Conservation (phyloP, 2,888 invertebrate genomes). For the Dynastes grantii region DNA sequence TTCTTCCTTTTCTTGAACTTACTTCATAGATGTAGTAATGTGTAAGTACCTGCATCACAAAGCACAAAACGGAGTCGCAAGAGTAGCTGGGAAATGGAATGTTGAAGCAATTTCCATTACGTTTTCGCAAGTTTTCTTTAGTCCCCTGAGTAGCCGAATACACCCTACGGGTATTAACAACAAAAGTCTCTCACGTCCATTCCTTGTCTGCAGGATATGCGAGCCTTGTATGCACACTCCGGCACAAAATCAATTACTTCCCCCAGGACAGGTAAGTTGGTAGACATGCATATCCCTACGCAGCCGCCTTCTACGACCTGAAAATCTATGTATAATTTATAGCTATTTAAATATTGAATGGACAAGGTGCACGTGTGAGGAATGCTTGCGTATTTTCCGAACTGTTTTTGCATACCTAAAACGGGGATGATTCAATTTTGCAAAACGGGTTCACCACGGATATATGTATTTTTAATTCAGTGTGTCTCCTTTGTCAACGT, state of each 20-base stretch:
- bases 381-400: slow-evolving; percentile 20
- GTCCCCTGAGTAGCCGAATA: slow-evolving; percentile 32
- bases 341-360: slow-evolving; percentile 48
- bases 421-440: slow-evolving; percentile 14
- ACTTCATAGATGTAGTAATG: neutral
- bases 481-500: neutral
- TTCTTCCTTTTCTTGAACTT: too few species aligned
- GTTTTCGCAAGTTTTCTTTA: slow-evolving; percentile 39
- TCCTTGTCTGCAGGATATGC: slow-evolving; percentile 34
- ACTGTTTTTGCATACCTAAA: slow-evolving; percentile 31
- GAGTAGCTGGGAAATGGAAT: slow-evolving; percentile 27
- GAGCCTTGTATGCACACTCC: slow-evolving; percentile 37
- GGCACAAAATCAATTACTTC: slow-evolving; percentile 51
- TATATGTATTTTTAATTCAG: slow-evolving; percentile 5
- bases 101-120: slow-evolving; percentile 46
- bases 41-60: neutral
- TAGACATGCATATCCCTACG: slow-evolving; percentile 48
- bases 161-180: slow-evolving; percentile 45
- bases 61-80: neutral
- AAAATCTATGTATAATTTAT: slow-evolving; percentile 51
- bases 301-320: slow-evolving; percentile 24
- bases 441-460: neutral
- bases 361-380: slow-evolving; percentile 29
- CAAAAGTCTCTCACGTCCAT: slow-evolving; percentile 47
- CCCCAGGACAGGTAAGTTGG: slow-evolving; percentile 49